Base-by-base conservation (phyloP, 2,888 invertebrate genomes). In the Microctonus aethiopoides region DNA sequence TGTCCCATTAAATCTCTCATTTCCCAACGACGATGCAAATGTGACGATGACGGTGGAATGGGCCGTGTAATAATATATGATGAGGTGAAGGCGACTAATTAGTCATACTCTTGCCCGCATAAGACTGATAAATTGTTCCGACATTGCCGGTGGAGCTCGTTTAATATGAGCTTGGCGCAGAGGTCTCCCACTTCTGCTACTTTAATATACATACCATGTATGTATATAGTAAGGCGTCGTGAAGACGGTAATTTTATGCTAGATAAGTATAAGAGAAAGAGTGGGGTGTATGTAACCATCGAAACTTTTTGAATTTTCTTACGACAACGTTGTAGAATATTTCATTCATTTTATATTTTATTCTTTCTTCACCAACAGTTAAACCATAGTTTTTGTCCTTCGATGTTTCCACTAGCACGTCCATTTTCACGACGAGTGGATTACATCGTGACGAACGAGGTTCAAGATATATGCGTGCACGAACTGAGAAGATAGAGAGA, bases 91-190 rank as follows among this genome's bases (percentile, higher is more conserved):
- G 77, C 78, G 77, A 81, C 79, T 82, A 82, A 81, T 82, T 82
- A 80, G 80, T 81, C 80, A 82, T 80, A 80, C 80, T 39, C 39
- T 80, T 79, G 80, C 76, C 76, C 67, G 77, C 46, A 46, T 79
- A 80, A 80, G 79, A 77, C 79, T 80, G 80, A 81, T 79, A 79
- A 82, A 81, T 80, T 80, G 79, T 80, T 78, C 76, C 78, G 79
- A 81, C 77, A 79, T 80, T 79, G 79, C 77, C 77, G 76, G 77
- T 79, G 77, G 78, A 79, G 78, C 77, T 74, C 78, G 77, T 79
- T 81, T 80, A 81, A 81, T 81, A 80, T 79, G 80, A 75, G 76
- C 75, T 72, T 73, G 74, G 60, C 70, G 67, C 68, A 70, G 72
- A 68, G 59, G 61, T 62, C 51, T 65, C 62, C 60, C 41, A 36